Evolutionary conservation across 2,888 invertebrate species (phyloP), one percentile per base, ranked within the genome.

Genomic region (Homarus gammarus): DNA sequence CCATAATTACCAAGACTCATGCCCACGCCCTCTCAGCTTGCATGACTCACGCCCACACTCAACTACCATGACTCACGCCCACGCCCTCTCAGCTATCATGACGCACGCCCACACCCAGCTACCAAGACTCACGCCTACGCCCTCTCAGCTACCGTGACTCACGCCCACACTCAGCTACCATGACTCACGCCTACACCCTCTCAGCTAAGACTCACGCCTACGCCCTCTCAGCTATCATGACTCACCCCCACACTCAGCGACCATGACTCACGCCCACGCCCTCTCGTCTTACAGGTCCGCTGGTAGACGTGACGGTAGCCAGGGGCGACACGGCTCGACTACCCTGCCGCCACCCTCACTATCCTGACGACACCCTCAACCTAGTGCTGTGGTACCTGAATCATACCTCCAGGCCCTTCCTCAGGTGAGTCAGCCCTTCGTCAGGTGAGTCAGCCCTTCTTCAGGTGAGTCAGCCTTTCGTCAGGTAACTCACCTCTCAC

Each of bases 361-460:
- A 88, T 77, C 36, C 84, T 8, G 87, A 89, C 72, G 91, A 91
- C 86, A 64, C 88, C 10, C 56, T 84, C 31, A 84, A 82, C 44
- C 83, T 91, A 22, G 91, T 91, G 2, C 78, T 91, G 40, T 91
- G 91, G 91, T 91, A 91, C 83, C 49, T 78, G n/a, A 79, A 84
- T 51, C 84, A 82, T 31, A 84, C 90, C 27, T 85, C 88, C 64
- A 84, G 85, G 22, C 90, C 90, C 49, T 88, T 91, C 56, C 85
- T 91, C 51, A 90, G 90, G 90, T 90, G 44, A 68, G 73, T 36
- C 36, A 61, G 10, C 27, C 27, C 18, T 6, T 33, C 56, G 10
- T 22, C 56, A 31, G 22, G 15, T 1, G 36, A 33, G 56, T 15
- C 2, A 18, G 3, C 1, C 36, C 36, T 31, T 56, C 31, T 12